Evolutionary conservation across 2,888 invertebrate species (phyloP).

Genomic region (Thelaira solivaga): DNA sequence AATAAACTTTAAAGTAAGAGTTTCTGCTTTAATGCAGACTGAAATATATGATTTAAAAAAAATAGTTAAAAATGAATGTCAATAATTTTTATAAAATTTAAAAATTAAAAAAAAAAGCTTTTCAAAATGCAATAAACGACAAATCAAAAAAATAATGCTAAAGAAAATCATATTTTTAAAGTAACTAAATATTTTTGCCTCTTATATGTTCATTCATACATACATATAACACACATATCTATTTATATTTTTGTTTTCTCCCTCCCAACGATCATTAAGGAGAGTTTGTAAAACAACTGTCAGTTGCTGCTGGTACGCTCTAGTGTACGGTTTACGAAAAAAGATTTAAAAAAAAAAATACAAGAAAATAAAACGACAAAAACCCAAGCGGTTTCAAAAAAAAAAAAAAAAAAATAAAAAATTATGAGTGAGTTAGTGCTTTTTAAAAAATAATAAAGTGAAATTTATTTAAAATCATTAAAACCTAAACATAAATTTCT

Average conservation of each 20-base stretch:
- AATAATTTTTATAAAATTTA: too few relatives aligned
- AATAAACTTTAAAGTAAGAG: too few relatives aligned
- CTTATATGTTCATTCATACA: too few relatives aligned
- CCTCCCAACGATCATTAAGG: conserved; percentile 40
- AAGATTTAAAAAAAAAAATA: conserved; percentile 6
- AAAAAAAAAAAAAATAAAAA: conserved; percentile 3
- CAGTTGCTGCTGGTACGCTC: conserved; percentile 61
- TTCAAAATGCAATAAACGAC: too few relatives aligned
- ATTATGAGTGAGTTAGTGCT: too few relatives aligned
- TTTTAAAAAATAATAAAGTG: neutral
- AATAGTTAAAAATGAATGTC: too few relatives aligned
- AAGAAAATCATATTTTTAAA: too few relatives aligned
- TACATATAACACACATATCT: too few relatives aligned
- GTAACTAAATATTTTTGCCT: conserved; percentile 7
- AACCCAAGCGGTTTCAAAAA: conserved; percentile 9
- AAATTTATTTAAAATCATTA: neutral
- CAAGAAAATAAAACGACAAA: neutral
- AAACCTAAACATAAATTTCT: neutral
- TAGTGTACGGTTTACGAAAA: conserved; percentile 52
- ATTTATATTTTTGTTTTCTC: too few relatives aligned
- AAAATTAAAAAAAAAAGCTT: too few relatives aligned
- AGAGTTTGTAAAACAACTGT: conserved; percentile 35
- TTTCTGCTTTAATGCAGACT: too few relatives aligned
- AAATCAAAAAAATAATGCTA: too few relatives aligned
- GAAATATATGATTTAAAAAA: neutral